These are phyloP conservation scores for Cephus runcator DNA, from an alignment of 2,888 invertebrate genomes.

Conservation along the genomic window DNA sequence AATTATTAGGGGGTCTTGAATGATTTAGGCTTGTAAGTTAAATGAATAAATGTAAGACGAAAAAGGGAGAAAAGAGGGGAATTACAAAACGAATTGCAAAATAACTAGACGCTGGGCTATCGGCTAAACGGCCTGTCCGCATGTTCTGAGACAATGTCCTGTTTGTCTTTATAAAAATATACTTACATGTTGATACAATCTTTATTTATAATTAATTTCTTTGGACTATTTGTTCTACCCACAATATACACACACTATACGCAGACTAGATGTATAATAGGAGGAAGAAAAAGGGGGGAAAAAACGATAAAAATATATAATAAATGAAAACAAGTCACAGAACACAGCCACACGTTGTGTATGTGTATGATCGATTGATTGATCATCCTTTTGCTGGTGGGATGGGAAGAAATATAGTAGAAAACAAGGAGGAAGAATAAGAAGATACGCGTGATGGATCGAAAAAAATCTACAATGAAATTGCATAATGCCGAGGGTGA, in stretches of 20 bases:
- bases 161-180: constrained; percentile 52
- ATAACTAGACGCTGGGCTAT: constrained; percentile 23
- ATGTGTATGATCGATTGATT: constrained; percentile 20
- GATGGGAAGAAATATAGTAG: constrained; percentile 12
- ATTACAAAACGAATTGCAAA: constrained; percentile 20
- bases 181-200: constrained; percentile 49
- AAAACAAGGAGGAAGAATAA: constrained; percentile 13
- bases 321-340: background rate
- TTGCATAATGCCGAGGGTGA: constrained; percentile 15
- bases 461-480: constrained; percentile 8
- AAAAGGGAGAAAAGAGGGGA: background rate
- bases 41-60: constrained; percentile 6
- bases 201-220: constrained; percentile 47
- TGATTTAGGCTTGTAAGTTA: constrained; percentile 16
- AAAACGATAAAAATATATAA: background rate
- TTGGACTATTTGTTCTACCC: constrained; percentile 38
- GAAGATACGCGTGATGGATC: constrained; percentile 16
- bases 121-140: constrained; percentile 41
- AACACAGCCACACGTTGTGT: constrained; percentile 11
- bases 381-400: constrained; percentile 7
- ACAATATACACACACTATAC: constrained; percentile 23
- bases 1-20: constrained; percentile 12
- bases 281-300: background rate
- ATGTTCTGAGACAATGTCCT: constrained; percentile 43
- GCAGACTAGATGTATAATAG: constrained; percentile 18